Percentiles rank a stretch among this genome's conserved stretches.
Conservation (phyloP, 2,113 vertebrate species). For the Oxygymnocypris stewartii region DNA sequence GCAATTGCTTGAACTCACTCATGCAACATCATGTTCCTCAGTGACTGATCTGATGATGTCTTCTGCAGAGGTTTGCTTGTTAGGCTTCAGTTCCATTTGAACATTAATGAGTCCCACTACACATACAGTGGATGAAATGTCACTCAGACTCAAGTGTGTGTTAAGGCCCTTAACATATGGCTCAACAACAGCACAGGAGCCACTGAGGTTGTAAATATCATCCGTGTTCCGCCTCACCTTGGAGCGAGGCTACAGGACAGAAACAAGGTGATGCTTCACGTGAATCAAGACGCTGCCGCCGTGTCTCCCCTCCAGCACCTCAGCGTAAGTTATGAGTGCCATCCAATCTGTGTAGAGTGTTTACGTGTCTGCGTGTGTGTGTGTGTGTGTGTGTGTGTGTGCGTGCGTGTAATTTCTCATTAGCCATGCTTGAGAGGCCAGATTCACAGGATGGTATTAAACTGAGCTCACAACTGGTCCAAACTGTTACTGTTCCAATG, state of each 20-base stretch:
- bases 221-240: neutral
- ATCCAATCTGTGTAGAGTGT: slow-evolving; percentile 47
- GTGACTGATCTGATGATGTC: neutral
- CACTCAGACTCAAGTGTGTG: neutral
- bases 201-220: slow-evolving; percentile 21
- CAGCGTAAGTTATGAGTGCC: slow-evolving; percentile 34
- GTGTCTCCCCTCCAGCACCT: slow-evolving; percentile 34
- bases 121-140: neutral
- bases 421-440: slow-evolving; percentile 39
- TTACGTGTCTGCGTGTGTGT: slow-evolving; percentile 30
- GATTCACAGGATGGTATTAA: slow-evolving; percentile 40
- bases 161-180: neutral
- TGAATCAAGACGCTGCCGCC: slow-evolving; percentile 10
- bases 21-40: neutral
- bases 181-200: slow-evolving; percentile 2
- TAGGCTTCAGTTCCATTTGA: neutral
- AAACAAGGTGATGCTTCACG: slow-evolving; percentile 37
- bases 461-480: slow-evolving; percentile 41
- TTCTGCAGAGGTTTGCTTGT: neutral
- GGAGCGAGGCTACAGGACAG: neutral
- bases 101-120: neutral
- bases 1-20: neutral
- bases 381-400: slow-evolving; percentile 18
- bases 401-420: slow-evolving; percentile 52
- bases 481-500: slow-evolving; percentile 41